Base-by-base conservation (phyloP, 2,888 invertebrate species). In the Epistrophe grossulariae region DNA sequence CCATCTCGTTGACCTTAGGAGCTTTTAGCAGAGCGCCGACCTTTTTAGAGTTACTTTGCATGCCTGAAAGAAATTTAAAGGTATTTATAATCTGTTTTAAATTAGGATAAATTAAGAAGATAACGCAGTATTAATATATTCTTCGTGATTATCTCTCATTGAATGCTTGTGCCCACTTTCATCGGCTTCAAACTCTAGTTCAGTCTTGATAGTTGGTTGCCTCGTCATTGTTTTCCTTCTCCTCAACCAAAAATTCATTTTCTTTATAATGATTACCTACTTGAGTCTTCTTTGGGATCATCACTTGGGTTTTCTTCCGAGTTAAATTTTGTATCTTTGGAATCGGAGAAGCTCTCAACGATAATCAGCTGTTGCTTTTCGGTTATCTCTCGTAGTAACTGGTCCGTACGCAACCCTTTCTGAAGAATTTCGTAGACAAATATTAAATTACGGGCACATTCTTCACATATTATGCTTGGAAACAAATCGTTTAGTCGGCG, bases 1-100 rank as follows among this genome's bases (percentile, higher is more conserved):
- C 95, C 94, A 97, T 95, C 13, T 94, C 94, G 90, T 96, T 95
- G 0, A 96, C 94, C 88, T 95, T 95, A 76, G 95, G 94, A 38
- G 96, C 95, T 88, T 95, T 95, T 88, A 98, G 94, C 45, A 96
- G 94, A 35, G 95, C 95, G 88, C 96, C 96, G 0, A 97, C 94
- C 90, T 96, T 95, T 35, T 94, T 38, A 98, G 92, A 0, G 97
- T 96, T 90, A 95, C 95, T 91, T 97, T 97, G 91, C 97, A 97
- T 8, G 97, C 96, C 97, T 97, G 7, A 38, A 72, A 40, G 4
- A 17, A 4, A 57, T 31, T 28, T 11, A 17, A 35, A 7, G 0
- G 10, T 35, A 48, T 9, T n/a, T n/a, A 17, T 48, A n/a, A 11
- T 52, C 7, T n/a, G n/a, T n/a, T n/a, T n/a, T n/a, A n/a, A n/a